These are phyloP conservation scores for Axis porcinus DNA, from an alignment of 2,113 vertebrate genomes.

Conservation along the genomic window DNA sequence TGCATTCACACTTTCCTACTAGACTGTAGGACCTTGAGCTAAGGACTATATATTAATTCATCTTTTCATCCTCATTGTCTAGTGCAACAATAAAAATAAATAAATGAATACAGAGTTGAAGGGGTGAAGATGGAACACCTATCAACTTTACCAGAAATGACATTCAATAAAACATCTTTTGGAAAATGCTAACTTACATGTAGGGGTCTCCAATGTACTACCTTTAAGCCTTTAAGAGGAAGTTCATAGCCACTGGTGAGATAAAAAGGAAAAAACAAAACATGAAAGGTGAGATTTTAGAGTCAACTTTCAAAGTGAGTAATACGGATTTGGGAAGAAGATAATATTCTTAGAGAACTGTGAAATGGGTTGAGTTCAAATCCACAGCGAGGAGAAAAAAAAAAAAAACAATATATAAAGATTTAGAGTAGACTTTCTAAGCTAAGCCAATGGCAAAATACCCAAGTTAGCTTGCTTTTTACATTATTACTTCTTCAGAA, in stretches of 20 bases:
- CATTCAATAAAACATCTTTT: neutral
- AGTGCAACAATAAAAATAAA: neutral
- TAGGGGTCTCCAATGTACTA: fast-evolving
- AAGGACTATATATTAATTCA: neutral
- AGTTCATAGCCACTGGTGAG: neutral
- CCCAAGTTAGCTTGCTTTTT: neutral
- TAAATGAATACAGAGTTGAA: neutral
- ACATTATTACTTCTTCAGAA: neutral
- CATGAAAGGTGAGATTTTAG: neutral
- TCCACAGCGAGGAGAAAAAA: neutral
- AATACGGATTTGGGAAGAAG: neutral
- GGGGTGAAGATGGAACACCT: neutral
- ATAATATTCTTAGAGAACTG: neutral
- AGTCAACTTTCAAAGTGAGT: neutral
- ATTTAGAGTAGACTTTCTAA: neutral
- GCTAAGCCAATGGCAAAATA: neutral
- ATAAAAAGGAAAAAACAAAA: neutral
- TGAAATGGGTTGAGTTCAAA: neutral
- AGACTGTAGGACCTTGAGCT: neutral
- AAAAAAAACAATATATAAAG: neutral
- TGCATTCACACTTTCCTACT: neutral
- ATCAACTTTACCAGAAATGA: neutral
- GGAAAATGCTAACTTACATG: neutral
- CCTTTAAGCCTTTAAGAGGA: neutral
- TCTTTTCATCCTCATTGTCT: neutral